Base-by-base conservation (phyloP, 2,888 invertebrate genomes). In the Pyrocoelia pectoralis region DNA sequence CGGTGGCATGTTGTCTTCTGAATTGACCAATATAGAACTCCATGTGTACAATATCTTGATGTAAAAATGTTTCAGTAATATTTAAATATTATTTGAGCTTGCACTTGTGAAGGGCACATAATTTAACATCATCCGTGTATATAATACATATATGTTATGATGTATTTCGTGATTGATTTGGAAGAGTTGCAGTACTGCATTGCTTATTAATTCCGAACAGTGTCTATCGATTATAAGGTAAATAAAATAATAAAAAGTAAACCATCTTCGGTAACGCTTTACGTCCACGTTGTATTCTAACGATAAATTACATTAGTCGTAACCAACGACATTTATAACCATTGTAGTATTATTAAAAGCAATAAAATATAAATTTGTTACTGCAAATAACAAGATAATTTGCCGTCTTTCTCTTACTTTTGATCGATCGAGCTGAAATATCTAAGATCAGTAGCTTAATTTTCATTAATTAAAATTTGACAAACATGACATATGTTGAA, bases 301-400 rank as follows among this genome's bases (percentile, higher is more conserved):
- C 14, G 14, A 33, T 33, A 52, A 52, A 52, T 52, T 52, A 33
- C 15, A 52, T 15, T 15, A 52, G 33, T 38, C 52, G 17, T 52
- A 52, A 33, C 52, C 13, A 38, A 17, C 28, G 50, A 50, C 50
- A 28, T 50, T 50, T 50, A 50, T 28, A 50, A 24, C 50, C 29
- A 28, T 19, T 14, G 15, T 14, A 19, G 24, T 50, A 14, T 13
- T 50, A 50, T 50, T 50, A 50, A 50, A 50, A 50, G 50, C 50
- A 14, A 50, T 50, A 50, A 50, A 50, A 48, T 48, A 48, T 19
- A 48, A 18, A 50, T 50, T 28, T 12, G 50, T 50, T 28, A 24
- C 50, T 50, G 50, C 29, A 50, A 50, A 28, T 28, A 50, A 50
- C 28, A 50, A 28, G 50, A 50, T 50, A 28, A 50, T 50, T 50